phyloP scores from a whole-genome alignment of 2,113 vertebrate genomes.

The Gobiocypris rarus region DNA sequence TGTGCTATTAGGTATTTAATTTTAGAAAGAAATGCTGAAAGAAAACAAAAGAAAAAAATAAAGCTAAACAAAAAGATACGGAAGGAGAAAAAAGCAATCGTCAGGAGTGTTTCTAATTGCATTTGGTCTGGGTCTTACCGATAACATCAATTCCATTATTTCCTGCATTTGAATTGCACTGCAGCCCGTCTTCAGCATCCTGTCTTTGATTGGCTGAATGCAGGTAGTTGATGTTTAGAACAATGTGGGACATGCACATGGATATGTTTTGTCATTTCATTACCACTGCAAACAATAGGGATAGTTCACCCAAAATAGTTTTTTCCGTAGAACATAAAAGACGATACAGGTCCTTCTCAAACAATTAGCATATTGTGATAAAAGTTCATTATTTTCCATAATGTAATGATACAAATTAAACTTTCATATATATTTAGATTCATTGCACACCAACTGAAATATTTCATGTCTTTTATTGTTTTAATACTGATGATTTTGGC shows the following conservation, averaged over 20 bases:
- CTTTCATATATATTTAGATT: no score
- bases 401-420: no score
- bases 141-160: conserved; percentile 37
- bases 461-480: no score
- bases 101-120: conserved; percentile 27
- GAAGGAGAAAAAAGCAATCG: conserved; percentile 1
- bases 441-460: no score
- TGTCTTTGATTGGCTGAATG: conserved; percentile 4
- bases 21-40: background rate
- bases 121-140: conserved; percentile 4
- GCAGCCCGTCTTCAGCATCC: background rate
- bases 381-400: no score
- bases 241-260: background rate
- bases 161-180: conserved; percentile 23
- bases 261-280: background rate
- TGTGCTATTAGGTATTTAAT: conserved; percentile 1
- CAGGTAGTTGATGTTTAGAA: background rate
- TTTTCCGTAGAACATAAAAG: no score
- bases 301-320: background rate
- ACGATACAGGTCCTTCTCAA: no score
- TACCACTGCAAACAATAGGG: background rate
- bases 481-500: no score
- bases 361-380: no score
- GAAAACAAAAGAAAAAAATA: background rate
- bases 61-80: background rate